Base-by-base conservation (phyloP, 2,888 invertebrate genomes). In the Megalurothrips usitatus region DNA sequence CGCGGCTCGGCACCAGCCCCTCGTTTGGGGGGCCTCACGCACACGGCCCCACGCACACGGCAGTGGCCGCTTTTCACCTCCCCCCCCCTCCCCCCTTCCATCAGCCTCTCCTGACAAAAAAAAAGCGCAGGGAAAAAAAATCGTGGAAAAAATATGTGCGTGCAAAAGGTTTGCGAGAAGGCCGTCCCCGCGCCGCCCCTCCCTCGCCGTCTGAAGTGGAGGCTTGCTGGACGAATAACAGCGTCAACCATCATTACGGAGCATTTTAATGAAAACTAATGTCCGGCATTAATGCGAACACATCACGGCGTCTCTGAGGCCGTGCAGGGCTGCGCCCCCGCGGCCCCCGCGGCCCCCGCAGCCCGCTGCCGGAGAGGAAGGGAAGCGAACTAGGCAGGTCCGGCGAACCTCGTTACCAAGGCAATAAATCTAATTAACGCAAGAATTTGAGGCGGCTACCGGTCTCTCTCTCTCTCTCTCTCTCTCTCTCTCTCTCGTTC, bases 371-470 rank as follows among this genome's bases (percentile, higher is more conserved):
- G 58, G 58, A 68, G 68, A n/a, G 68, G 68, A 23, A 23, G 68
- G 68, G 23, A 23, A 23, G 11, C n/a, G 68, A 68, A 26, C 68
- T 26, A 75, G 68, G 68, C 68, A 75, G 68, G 68, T 75, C 68
- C 68, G 26, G 68, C 68, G 23, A 75, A 23, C 26, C 68, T 75
- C 68, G 68, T 75, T 75, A 75, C 68, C 10, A 12, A 4, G 23
- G 68, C 68, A 75, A 75, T 75, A 75, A 75, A 75, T 75, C 68
- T 75, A 75, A 75, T 75, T 75, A 75, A 75, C 68, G 68, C 68
- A 75, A 75, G 68, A 75, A 75, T 75, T 75, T 75, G 68, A 75
- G 68, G 68, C 68, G 68, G 68, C 68, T 12, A 12, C 68, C 17
- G 11, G 19, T 9, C 58, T 58, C 58, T 58, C 58, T 58, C 58